Evolutionary conservation across 2,113 vertebrate genomes (phyloP), one percentile per base, ranked within the genome.

Genomic region (Lophura nycthemera): DNA sequence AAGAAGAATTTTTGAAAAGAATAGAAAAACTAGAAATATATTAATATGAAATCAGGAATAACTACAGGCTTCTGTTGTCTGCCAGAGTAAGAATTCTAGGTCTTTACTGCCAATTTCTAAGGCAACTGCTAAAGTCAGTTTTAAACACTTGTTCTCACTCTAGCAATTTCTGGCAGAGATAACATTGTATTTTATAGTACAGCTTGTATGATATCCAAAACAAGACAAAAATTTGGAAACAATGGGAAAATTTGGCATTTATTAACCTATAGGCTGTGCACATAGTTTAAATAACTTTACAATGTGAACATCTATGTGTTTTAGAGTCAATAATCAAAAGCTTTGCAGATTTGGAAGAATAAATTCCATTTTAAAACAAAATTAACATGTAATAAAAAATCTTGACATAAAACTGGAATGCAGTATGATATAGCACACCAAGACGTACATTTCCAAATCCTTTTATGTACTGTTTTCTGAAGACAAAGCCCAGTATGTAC

Each of bases 151-250:
- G 61, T 87, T 90, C 81, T 92, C 57, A 34, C 61, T 83, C 89
- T 1, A 89, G 77, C 34, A n/a, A 60, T 79, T 91, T 87, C 63
- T 91, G 82, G 59, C 84, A 85, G n/a, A 72, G 54, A 13, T 8
- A 59, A 27, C 11, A 1, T 72, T 74, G 4, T 69, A 19, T 85
- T 84, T 25, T 59, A 73, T 52, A 66, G 75, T 45, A 69, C 36
- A 89, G 45, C 40, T 83, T 90, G 40, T 43, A 20, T 65, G n/a
- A 85, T 57, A 70, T 27, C 64, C 43, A 80, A 81, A 87, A 48
- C 52, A 76, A 71, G 66, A 90, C 84, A 87, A 75, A 72, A 50
- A 84, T 76, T 89, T 89, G 70, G 81, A 93, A 95, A 82, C 74
- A 85, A 36, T 65, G 30, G 40, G 43, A 87, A 29, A 72, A 69